Base-by-base conservation (phyloP, 92 coral and sea anemone genomes). In the Galaxea fascicularis region DNA sequence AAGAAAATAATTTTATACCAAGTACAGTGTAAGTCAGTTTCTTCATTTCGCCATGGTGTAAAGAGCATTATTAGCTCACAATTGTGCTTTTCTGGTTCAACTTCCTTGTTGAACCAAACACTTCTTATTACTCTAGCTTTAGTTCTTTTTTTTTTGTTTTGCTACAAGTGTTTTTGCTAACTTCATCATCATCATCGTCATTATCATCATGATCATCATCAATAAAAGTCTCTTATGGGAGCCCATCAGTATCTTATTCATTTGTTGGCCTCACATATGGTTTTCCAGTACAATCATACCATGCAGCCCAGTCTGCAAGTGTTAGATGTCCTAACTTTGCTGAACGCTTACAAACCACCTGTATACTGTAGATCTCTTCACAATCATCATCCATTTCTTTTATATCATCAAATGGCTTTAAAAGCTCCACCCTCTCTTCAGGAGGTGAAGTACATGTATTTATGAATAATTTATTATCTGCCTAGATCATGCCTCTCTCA, bases 231-330 rank as follows among this genome's bases (percentile, higher is more conserved):
- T 87, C 82, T 59, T 35, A n/a, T 49, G 35, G 86, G 9, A 79
- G 73, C 68, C 64, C 44, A 73, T 81, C 87, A 31, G 52, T 73
- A 15, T 86, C 79, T 39, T 71, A 5, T 53, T 86, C 78, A 54
- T 72, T 68, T 44, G 86, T 64, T 65, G 25, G 66, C 51, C 74
- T 87, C 17, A 30, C 82, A 27, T 71, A 79, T 47, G 82, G 63
- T 66, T 79, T 79, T 20, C 85, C 79, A 79, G 69, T 39, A 35
- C 20, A 35, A 57, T 90, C 93, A 86, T 90, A 89, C 90, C 90
- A 89, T 78, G 78, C 92, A 39, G 86, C 89, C 92, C 92, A 89
- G 63, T 89, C 92, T 35, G 89, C 92, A 21, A 89, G 68, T 20
- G 90, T 85, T n/a, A n/a, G n/a, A n/a, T n/a, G n/a, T n/a, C n/a